Base-by-base conservation (phyloP, 1,140 invertebrate species). In the Elysia chlorotica region DNA sequence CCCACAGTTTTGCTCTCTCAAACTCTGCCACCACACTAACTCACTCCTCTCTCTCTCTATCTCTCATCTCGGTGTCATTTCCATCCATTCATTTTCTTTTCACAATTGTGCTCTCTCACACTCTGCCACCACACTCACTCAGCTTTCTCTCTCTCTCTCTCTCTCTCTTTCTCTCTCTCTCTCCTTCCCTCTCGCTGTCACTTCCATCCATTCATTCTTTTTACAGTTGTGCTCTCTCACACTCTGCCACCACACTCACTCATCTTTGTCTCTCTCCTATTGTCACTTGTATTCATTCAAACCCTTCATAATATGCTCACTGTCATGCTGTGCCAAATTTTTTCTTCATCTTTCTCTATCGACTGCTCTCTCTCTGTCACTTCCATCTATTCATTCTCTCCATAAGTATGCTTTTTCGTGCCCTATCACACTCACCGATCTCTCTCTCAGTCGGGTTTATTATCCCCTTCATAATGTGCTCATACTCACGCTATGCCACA, bases 151-250 rank as follows among this genome's bases (percentile, higher is more conserved):
- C 56, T 25, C 56, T 25, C 56, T 25, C 56, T 59, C 56, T 59
- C 56, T 59, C 56, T 59, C 56, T 59, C 56, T 59, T 30, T 59
- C 56, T 17, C 56, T 59, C 56, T 59, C 56, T 25, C 56, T 30
- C 56, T 59, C 56, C 25, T 25, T 59, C 56, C 56, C 10, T 59
- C 56, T 59, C 56, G 10, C 56, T 59, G 19, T 59, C 56, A 59
- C 56, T 59, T n/a, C n/a, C n/a, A 10, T 59, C 56, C 25, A 10
- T 59, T 25, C 56, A 6, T 59, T 25, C 25, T 25, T 59, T 6
- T 59, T 25, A 59, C 56, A n/a, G n/a, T n/a, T n/a, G n/a, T 48
- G 41, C 41, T 48, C n/a, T 14, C 41, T 30, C 25, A 23, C 56
- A 6, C 56, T 59, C 56, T 25, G 6, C 28, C 28, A 10, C 56